Evolutionary conservation across 1,140 invertebrate species (phyloP), one percentile per base, ranked within the genome.

Genomic region (Matsumurasca onukii): DNA sequence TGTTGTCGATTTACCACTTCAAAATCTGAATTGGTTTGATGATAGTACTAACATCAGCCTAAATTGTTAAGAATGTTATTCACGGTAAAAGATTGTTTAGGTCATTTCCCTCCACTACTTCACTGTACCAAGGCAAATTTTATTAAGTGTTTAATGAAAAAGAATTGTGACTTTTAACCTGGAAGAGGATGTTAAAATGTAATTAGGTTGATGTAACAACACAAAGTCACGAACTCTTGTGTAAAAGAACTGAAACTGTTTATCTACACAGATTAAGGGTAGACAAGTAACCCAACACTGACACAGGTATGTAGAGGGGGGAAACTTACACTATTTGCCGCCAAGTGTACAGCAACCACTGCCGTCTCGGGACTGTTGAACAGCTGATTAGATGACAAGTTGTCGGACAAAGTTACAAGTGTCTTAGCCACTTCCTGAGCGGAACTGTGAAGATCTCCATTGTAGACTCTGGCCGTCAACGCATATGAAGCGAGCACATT

Each of bases 401-500:
- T 87, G 5, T 82, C 78, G 72, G 86, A 88, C 20, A 91, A 76
- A 65, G 82, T 80, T 1, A 87, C 76, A 24, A 91, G 78, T 71
- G 83, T 82, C 24, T 79, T 76, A 0, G 80, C 76, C 12, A 84
- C 82, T 77, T 91, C 89, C 24, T 27, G 55, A 5, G 55, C 24
- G 2, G 80, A 73, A 30, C 85, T 80, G n/a, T 78, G 73, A 76
- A 87, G 82, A 73, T 92, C 89, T 25, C 89, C 90, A 75, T 88
- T 87, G 72, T 89, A 91, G 76, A 88, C 88, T 22, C 89, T 79
- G 31, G 82, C 79, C 13, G 82, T 82, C 65, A 87, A 88, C 0
- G 82, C 82, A 76, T 92, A 92, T 15, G 88, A 82, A 24, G 84
- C 81, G 3, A 92, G 69, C 0, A 91, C 82, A 77, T 92, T 92